Evolutionary conservation across 2,113 vertebrate species (phyloP).

Genomic region (Elachura formosa): DNA sequence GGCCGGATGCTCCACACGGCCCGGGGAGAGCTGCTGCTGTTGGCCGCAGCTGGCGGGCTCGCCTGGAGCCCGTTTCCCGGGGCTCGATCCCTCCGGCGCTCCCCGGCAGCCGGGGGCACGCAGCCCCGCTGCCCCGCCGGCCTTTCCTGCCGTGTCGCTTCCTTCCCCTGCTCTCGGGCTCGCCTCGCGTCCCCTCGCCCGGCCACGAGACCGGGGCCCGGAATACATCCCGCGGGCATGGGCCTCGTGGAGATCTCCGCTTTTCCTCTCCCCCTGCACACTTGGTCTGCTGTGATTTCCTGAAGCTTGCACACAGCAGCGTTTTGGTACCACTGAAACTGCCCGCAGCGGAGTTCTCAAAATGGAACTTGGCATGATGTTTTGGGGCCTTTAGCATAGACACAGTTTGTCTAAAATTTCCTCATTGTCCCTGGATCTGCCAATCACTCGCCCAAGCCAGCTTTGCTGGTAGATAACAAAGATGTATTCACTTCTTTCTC

Average conservation of each 20-base stretch:
- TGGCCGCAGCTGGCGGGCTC: too few species aligned
- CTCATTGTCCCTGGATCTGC: not conserved
- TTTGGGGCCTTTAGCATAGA: not conserved
- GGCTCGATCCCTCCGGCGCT: too few species aligned
- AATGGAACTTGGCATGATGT: not conserved
- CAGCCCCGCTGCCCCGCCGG: too few species aligned
- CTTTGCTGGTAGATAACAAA: not conserved
- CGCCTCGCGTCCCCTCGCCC: too few species aligned
- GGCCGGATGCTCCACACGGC: too few species aligned
- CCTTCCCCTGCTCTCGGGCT: too few species aligned
- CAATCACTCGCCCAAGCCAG: fast-evolving
- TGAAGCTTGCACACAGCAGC: not conserved
- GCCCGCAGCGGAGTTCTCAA: not conserved
- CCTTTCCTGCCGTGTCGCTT: too few species aligned
- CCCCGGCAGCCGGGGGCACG: too few species aligned
- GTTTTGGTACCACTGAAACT: not conserved
- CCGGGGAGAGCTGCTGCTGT: too few species aligned
- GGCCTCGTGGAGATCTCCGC: fast-evolving
- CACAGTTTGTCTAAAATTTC: not conserved
- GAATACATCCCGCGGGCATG: fast-evolving
- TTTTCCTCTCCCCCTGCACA: not conserved
- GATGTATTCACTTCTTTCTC: not conserved
- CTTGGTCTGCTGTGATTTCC: not conserved
- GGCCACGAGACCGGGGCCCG: too few species aligned
- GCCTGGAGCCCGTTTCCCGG: too few species aligned